These are phyloP conservation scores for Limosa lapponica DNA, from an alignment of 2,797 vertebrate species.

Conservation along the genomic window DNA sequence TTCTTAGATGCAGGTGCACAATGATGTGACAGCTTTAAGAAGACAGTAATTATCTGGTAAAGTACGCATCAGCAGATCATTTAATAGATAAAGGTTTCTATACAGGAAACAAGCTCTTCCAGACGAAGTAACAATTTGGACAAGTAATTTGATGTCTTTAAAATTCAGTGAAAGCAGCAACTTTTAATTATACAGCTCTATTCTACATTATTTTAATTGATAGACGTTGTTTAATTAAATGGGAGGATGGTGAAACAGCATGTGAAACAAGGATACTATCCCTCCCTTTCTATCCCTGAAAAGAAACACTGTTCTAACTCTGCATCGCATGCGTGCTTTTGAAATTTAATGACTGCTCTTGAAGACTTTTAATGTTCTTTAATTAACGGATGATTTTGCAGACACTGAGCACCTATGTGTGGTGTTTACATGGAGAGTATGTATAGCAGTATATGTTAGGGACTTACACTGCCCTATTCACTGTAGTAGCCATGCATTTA, in stretches of 20 bases:
- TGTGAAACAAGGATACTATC: not conserved
- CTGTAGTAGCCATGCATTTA: not conserved
- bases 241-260: not conserved
- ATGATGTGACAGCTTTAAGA: slow-evolving; percentile 20
- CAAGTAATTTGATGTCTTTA: not conserved
- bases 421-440: not conserved
- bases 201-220: not conserved
- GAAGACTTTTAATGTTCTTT: not conserved
- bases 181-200: slow-evolving; percentile 12
- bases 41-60: slow-evolving; percentile 26
- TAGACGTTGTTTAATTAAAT: not conserved
- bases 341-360: not conserved
- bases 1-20: slow-evolving; percentile 13
- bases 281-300: not conserved
- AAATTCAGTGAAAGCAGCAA: slow-evolving; percentile 29
- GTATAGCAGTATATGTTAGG: not conserved
- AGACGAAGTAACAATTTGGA: slow-evolving; percentile 1
- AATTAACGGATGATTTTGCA: not conserved
- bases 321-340: not conserved
- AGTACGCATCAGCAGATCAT: not conserved
- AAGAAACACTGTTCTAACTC: not conserved
- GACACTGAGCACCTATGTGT: not conserved
- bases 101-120: not conserved
- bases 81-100: not conserved
- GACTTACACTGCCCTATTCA: not conserved